Evolutionary conservation across 2,888 invertebrate species (phyloP).

Genomic region (Chouioia cunea): DNA sequence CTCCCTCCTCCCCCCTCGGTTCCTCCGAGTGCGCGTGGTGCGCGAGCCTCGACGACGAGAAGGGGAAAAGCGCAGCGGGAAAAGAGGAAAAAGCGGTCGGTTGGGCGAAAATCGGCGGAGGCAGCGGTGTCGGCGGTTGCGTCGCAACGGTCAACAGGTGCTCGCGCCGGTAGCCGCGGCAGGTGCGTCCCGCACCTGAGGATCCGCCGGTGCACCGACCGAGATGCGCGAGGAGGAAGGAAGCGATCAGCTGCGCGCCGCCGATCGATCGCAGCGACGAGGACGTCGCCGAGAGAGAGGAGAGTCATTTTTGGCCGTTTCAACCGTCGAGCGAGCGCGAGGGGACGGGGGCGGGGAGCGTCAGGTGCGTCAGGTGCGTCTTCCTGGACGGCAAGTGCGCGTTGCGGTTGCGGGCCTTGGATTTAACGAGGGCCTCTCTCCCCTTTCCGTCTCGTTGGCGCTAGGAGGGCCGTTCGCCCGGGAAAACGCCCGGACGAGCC

Average conservation of each 20-base stretch:
- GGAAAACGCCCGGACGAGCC: no score
- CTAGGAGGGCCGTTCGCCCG: no score
- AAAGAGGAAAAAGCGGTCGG: slow-evolving; percentile 5
- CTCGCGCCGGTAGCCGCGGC: slow-evolving; percentile 55
- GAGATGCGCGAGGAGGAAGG: slow-evolving; percentile 36
- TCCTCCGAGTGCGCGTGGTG: neutral
- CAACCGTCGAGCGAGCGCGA: slow-evolving; percentile 48
- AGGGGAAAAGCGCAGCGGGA: neutral
- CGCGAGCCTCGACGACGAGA: neutral
- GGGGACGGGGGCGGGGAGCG: slow-evolving; percentile 42
- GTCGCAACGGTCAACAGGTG: slow-evolving; percentile 67
- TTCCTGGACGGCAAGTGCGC: slow-evolving; percentile 67
- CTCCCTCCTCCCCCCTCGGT: neutral
- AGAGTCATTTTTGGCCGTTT: slow-evolving; percentile 34
- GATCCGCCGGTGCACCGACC: slow-evolving; percentile 12
- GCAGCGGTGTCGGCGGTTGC: slow-evolving; percentile 4
- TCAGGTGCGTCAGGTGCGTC: slow-evolving; percentile 62
- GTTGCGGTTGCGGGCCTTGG: slow-evolving; percentile 64
- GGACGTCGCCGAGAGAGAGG: slow-evolving; percentile 16
- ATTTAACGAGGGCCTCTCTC: no score
- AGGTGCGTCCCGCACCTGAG: slow-evolving; percentile 52
- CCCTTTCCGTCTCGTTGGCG: no score
- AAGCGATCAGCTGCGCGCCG: slow-evolving; percentile 46
- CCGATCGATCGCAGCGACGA: slow-evolving; percentile 42
- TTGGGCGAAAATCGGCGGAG: slow-evolving; percentile 40